Percentiles rank a stretch among this genome's conserved stretches.
These are phyloP conservation scores for Actinostola sp. DNA, from an alignment of 92 coral and sea anemone species.

Conservation along the genomic window DNA sequence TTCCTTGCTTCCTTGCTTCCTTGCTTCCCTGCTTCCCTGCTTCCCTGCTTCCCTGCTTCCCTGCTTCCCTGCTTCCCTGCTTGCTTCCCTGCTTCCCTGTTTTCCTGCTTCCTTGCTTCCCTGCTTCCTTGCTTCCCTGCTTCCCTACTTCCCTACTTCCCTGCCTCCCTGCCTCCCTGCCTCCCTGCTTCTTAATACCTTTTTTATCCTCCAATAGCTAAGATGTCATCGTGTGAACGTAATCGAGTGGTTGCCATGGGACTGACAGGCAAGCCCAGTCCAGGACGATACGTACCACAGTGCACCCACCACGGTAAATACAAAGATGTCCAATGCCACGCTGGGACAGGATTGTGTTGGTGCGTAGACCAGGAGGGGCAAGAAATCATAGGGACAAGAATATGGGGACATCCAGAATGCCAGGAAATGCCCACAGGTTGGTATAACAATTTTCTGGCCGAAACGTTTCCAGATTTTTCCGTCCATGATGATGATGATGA, in stretches of 20 bases:
- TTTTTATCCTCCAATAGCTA: constrained; percentile 24
- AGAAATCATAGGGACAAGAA: constrained; percentile 77
- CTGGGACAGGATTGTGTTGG: constrained; percentile 86
- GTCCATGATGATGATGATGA: too few relatives aligned
- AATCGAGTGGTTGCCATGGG: constrained; percentile 73
- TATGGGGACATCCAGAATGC: constrained; percentile 72
- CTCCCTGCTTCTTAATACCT: background rate
- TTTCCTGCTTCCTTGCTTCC: background rate
- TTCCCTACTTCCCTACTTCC: background rate
- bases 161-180: background rate
- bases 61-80: background rate
- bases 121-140: background rate
- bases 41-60: background rate
- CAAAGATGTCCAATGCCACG: constrained; percentile 74
- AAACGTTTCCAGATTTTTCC: too few relatives aligned
- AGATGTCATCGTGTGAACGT: constrained; percentile 73
- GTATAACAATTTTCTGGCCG: too few relatives aligned
- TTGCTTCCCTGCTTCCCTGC: background rate
- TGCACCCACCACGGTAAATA: constrained; percentile 75
- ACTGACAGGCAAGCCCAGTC: constrained; percentile 65
- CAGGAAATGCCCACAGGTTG: constrained; percentile 31
- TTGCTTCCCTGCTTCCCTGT: background rate
- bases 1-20: too few relatives aligned
- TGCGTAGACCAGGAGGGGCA: constrained; percentile 77
- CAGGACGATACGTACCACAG: constrained; percentile 69